Base-by-base conservation (phyloP, 2,797 vertebrate species). In the Huso huso region DNA sequence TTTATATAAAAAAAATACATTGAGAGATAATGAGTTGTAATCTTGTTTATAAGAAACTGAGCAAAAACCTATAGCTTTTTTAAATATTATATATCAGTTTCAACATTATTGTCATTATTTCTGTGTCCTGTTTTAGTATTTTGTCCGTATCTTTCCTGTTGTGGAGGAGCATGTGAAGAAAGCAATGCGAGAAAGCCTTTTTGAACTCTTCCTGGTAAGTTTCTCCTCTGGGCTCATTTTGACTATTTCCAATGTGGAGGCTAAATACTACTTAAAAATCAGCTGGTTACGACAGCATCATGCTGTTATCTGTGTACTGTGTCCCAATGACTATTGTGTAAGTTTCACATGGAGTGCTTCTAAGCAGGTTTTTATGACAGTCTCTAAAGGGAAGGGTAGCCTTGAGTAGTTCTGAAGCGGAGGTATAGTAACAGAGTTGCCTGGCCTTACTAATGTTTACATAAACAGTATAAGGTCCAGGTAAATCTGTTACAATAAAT, bases 121-220 rank as follows among this genome's bases (percentile, higher is more conserved):
- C 12, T 49, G 15, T 13, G 11, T 11, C 10, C 11, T 37, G 23
- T 60, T 75, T 8, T 74, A 94, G 92, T 86, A 86, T 73, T 93
- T 93, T 70, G 86, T 93, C 48, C 70, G 23, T 66, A 77, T 59
- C 0, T 89, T 86, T 73, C 87, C 89, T 0, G 52, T 51, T 55
- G 82, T 93, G 73, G 80, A 88, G 68, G 80, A 89, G 18, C 74
- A 73, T 0, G 73, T 93, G 11, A 76, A 55, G 68, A 77, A 15
- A 58, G 76, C 79, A 60, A 82, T 92, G 80, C 94, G 93, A 18
- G 72, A 79, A n/a, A 66, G 71, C 1, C 76, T 93, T 67, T 93
- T 90, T 77, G 66, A 82, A 75, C 78, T 72, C 12, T 92, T 95
- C 48, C 82, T 79, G 74, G 93, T 95, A 80, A 88, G 82, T 10